A percentile compares a stretch with the other conserved stretches of the same genome.
These are phyloP conservation scores for Diplodus sargus DNA, from an alignment of 2,797 vertebrate genomes.

Conservation along the genomic window DNA sequence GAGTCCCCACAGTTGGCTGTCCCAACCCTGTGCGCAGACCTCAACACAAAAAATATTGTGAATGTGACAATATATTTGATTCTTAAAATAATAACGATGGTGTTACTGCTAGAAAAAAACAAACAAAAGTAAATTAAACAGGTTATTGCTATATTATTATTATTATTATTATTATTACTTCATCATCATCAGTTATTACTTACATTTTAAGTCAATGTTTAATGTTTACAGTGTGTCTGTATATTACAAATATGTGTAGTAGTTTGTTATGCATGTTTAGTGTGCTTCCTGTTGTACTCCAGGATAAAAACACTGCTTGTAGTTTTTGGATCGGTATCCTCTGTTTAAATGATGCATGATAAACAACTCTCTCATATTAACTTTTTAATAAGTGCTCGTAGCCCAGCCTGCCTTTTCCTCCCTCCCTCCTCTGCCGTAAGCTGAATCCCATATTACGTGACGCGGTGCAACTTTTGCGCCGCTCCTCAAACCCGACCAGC, in stretches of 20 bases:
- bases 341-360: neutral
- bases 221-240: neutral
- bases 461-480: slow-evolving; percentile 66
- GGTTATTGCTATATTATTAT: neutral
- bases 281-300: neutral
- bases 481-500: slow-evolving; percentile 48
- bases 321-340: neutral
- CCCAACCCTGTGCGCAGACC: neutral
- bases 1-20: neutral
- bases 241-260: neutral
- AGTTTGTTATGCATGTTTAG: neutral
- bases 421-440: neutral
- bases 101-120: neutral
- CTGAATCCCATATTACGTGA: slow-evolving; percentile 12
- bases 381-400: slow-evolving; percentile 30
- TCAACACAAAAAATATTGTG: neutral
- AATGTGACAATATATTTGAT: too few relatives aligned
- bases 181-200: neutral
- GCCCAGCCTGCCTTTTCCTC: neutral
- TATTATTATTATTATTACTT: neutral
- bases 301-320: neutral
- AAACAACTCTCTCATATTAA: slow-evolving; percentile 31
- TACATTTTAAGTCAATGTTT: neutral
- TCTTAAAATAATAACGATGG: too few relatives aligned
- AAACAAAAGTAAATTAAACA: too few relatives aligned